These are phyloP conservation scores for Pandemis heparana DNA, from an alignment of 2,888 invertebrate species.

Conservation along the genomic window DNA sequence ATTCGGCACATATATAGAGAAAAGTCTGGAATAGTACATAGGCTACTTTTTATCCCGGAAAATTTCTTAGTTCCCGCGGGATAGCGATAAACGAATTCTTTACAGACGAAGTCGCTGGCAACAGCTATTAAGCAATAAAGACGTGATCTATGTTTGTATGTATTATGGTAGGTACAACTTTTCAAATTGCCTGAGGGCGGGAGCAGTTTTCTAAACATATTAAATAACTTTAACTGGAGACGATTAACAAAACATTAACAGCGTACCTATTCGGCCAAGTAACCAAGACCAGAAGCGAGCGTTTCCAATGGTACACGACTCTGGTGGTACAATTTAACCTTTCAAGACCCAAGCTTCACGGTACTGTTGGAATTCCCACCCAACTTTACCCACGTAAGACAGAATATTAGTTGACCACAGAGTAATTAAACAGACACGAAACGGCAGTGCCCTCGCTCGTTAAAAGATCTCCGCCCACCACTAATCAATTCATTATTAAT, in stretches of 20 bases:
- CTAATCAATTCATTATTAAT: constrained; percentile 44
- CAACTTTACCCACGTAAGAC: neutral
- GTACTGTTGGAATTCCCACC: neutral
- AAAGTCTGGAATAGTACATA: no score
- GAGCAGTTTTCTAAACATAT: no score
- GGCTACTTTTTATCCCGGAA: no score
- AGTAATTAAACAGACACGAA: constrained; percentile 40
- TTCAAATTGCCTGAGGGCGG: no score
- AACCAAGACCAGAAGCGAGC: constrained; percentile 38
- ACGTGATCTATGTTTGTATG: no score
- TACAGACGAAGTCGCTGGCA: no score
- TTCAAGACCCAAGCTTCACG: neutral
- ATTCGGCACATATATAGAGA: no score
- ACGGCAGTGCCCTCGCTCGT: constrained; percentile 34
- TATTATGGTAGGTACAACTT: no score
- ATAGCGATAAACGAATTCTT: no score
- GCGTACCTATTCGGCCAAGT: constrained; percentile 11
- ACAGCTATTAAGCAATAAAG: no score
- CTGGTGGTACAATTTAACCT: constrained; percentile 38
- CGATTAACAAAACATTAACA: constrained; percentile 15
- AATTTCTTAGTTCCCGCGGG: no score
- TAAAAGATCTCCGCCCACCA: constrained; percentile 39
- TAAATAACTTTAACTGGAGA: neutral
- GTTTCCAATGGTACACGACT: constrained; percentile 25
- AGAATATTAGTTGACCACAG: constrained; percentile 7